Percentiles rank a stretch among this genome's conserved stretches.
Conservation (phyloP, 2,113 vertebrate genomes). For the Vimba vimba region DNA sequence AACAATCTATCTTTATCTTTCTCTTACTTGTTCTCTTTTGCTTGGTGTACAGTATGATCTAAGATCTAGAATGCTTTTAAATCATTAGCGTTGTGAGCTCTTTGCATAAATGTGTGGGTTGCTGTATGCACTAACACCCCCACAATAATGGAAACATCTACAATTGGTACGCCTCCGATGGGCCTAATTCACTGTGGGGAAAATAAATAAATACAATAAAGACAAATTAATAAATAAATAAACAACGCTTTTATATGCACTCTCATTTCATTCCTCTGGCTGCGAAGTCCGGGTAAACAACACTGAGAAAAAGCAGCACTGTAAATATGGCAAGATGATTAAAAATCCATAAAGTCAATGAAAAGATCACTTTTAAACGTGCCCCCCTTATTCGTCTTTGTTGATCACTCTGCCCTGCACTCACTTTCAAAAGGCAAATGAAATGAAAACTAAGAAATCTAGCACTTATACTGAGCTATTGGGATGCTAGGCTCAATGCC, state of each 20-base stretch:
- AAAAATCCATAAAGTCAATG: conserved; percentile 71
- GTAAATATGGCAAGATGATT: conserved; percentile 66
- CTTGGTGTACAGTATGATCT: conserved; percentile 74
- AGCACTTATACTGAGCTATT: conserved; percentile 67
- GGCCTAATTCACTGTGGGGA: conserved; percentile 50
- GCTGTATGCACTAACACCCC: conserved; percentile 36
- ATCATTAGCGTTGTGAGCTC: conserved; percentile 74
- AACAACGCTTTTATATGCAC: conserved; percentile 19
- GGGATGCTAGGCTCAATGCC: conserved; percentile 74
- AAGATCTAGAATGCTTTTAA: conserved; percentile 77
- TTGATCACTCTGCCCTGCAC: conserved; percentile 37
- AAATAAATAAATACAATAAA: conserved; percentile 47
- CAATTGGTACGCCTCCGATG: conserved; percentile 57
- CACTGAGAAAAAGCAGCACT: conserved; percentile 60
- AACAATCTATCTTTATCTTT: conserved; percentile 16
- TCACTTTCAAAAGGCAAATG: conserved; percentile 67
- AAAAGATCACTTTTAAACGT: conserved; percentile 66
- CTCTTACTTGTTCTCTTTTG: conserved; percentile 44
- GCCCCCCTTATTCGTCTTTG: conserved; percentile 55
- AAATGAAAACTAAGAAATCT: conserved; percentile 76
- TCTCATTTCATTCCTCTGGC: conserved; percentile 44
- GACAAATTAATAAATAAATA: conserved; percentile 51
- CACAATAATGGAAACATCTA: conserved; percentile 12
- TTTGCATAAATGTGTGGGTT: conserved; percentile 67
- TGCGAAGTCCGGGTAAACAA: conserved; percentile 48